Evolutionary conservation across 2,888 invertebrate genomes (phyloP).

Genomic region (Mythimna loreyi): DNA sequence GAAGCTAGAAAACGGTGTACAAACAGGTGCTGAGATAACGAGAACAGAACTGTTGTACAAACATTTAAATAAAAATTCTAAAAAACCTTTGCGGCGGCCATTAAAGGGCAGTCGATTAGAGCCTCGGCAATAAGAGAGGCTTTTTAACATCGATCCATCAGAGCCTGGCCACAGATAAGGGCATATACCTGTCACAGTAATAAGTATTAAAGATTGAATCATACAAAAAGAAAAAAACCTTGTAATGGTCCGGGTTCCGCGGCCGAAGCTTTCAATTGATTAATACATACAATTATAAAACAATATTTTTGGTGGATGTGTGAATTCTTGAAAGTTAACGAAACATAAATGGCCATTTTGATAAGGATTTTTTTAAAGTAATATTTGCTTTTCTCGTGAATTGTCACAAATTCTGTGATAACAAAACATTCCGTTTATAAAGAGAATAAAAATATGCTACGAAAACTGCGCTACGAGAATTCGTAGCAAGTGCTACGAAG

Average conservation of each 20-base stretch:
- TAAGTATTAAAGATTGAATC: slow-evolving; percentile 82
- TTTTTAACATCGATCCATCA: slow-evolving; percentile 87
- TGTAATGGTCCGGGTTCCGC: slow-evolving; percentile 70
- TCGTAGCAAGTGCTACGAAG: slow-evolving; percentile 39
- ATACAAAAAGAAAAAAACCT: slow-evolving; percentile 69
- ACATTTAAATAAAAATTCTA: slow-evolving; percentile 73
- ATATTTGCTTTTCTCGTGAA: no score
- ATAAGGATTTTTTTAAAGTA: not conserved
- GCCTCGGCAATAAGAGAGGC: slow-evolving; percentile 78
- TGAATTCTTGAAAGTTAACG: not conserved
- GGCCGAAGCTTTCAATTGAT: slow-evolving; percentile 46
- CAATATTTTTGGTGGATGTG: slow-evolving; percentile 25
- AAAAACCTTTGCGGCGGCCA: slow-evolving; percentile 74
- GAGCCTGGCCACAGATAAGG: slow-evolving; percentile 81
- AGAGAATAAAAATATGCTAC: not conserved
- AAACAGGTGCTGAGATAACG: slow-evolving; percentile 62
- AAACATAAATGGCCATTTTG: not conserved
- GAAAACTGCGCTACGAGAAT: slow-evolving; percentile 23
- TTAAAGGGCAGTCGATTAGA: slow-evolving; percentile 81
- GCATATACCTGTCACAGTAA: slow-evolving; percentile 85
- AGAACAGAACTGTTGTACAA: slow-evolving; percentile 61
- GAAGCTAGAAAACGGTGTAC: slow-evolving; percentile 50
- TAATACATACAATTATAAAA: slow-evolving; percentile 32
- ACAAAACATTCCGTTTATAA: not conserved
- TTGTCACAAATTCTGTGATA: not conserved